Conservation (phyloP, 2,113 vertebrate species). For the Meles meles region DNA sequence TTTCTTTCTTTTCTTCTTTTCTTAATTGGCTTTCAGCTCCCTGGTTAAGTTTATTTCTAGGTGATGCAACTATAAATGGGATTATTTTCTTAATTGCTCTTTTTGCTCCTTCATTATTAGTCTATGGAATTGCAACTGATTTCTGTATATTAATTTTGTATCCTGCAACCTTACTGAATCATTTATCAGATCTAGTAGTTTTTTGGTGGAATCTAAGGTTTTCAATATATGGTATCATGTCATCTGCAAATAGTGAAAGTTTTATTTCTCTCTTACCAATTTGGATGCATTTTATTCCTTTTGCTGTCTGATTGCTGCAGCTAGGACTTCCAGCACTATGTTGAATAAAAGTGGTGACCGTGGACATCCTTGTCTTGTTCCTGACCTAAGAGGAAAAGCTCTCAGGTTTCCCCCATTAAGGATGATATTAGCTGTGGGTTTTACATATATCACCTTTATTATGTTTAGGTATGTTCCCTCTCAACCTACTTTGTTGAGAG, state of each 20-base stretch:
- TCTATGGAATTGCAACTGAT: not conserved
- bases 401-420: not conserved
- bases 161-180: not conserved
- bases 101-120: not conserved
- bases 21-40: not conserved
- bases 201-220: not conserved
- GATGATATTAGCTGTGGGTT: not conserved
- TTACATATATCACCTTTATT: not conserved
- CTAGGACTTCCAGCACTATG: not conserved
- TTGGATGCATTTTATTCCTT: not conserved
- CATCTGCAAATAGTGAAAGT: not conserved
- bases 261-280: not conserved
- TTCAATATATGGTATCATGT: not conserved
- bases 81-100: not conserved
- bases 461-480: not conserved
- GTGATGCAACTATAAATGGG: not conserved
- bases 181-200: not conserved
- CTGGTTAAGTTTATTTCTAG: not conserved
- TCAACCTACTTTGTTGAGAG: not conserved
- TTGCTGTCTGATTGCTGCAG: not conserved
- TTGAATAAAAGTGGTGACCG: not conserved
- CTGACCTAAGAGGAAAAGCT: not conserved
- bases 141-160: not conserved
- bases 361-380: not conserved
- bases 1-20: not conserved